Base-by-base conservation (phyloP, 2,797 vertebrate species). In the Aythya fuligula region DNA sequence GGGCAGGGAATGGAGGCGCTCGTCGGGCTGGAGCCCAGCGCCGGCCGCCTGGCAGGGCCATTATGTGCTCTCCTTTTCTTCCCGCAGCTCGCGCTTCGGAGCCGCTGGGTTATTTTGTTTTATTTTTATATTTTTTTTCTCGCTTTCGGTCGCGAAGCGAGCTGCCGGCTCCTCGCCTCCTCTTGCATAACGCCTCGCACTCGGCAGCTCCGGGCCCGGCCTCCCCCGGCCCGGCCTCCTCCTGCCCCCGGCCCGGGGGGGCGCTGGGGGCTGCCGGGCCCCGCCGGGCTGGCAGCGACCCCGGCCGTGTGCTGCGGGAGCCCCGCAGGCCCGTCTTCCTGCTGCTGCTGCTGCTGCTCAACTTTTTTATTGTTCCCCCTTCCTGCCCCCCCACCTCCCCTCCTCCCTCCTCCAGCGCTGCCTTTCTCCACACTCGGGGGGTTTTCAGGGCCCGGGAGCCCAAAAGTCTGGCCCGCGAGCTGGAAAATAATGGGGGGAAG, bases 311-410 rank as follows among this genome's bases (percentile, higher is more conserved):
- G 47, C 22, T 8, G 47, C 22, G 22, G 47, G 22, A 49, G 95
- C 72, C 60, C 87, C 89, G 82, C 82, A 96, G 97, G 97, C 97
- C 96, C 51, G 87, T 95, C 96, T 95, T 95, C 96, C 96, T 96
- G 94, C 89, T 96, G 94, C 89, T 95, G 94, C 89, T 95, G 94
- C 92, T 94, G 94, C 89, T 95, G 94, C 92, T 94, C 95, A 96
- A 97, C 96, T 97, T 96, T 96, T 95, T 96, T 96, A 95, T 97
- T 97, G 96, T 97, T 95, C 91, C 94, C 92, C 89, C 81, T 64
- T 47, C 90, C 82, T 74, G 21, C 49, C 22, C 47, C 85, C 81
- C 36, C 49, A 9, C 82, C 78, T 27, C 56, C 30, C 65, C 66
- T 41, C 41, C 41, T 41, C 79, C 86, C 71, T 18, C 43, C 81